Conservation (phyloP, 2,888 invertebrate species). For the Lasioglossum morio region DNA sequence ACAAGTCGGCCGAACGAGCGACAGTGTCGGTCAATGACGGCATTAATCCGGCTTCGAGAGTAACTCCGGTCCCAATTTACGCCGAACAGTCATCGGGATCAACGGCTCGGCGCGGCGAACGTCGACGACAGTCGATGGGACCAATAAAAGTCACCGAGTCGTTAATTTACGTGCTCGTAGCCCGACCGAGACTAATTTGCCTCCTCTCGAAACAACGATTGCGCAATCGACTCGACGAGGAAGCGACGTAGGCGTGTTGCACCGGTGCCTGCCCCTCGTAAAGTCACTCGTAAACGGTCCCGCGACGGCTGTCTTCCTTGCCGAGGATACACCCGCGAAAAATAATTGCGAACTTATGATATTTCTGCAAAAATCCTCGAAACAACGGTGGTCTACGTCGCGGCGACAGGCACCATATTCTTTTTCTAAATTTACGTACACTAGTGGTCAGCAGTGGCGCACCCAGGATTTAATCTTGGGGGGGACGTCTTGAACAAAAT, state of each 20-base stretch:
- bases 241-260: conserved; percentile 66
- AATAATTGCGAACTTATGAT: background rate
- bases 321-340: background rate
- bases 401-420: too few species aligned
- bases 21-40: conserved; percentile 9
- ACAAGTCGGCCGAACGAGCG: background rate
- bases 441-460: too few species aligned
- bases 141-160: conserved; percentile 61
- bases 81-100: background rate
- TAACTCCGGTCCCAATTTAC: conserved; percentile 17
- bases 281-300: conserved; percentile 67
- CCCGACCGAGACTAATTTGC: conserved; percentile 57
- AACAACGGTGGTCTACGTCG: too few species aligned
- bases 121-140: conserved; percentile 32
- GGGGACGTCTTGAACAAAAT: too few species aligned
- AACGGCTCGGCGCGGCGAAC: background rate
- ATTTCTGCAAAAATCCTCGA: background rate
- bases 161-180: conserved; percentile 64
- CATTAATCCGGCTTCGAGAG: conserved; percentile 7
- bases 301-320: conserved; percentile 3
- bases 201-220: conserved; percentile 47
- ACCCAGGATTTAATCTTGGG: too few species aligned
- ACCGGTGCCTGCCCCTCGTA: conserved; percentile 63
- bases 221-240: conserved; percentile 52
- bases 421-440: too few species aligned